These are phyloP conservation scores for Norana najaformis DNA, from an alignment of 2,888 invertebrate species.

Conservation along the genomic window DNA sequence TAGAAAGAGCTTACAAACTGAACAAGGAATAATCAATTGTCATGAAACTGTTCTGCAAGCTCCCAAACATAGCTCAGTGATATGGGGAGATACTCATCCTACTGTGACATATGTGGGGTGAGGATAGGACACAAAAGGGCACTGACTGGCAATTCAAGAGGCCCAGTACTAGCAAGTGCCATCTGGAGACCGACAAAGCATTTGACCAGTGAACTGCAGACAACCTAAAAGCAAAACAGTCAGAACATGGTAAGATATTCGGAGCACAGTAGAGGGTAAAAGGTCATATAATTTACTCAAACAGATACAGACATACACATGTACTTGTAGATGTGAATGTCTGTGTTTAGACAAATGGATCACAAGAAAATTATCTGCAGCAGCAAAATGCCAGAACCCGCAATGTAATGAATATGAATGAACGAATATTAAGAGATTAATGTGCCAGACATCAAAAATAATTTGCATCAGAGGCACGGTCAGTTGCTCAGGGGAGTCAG, in stretches of 20 bases:
- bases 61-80: background rate
- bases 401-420: too few relatives aligned
- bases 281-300: background rate
- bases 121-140: background rate
- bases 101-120: background rate
- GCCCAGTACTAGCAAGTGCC: background rate
- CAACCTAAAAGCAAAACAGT: background rate
- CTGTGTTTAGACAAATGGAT: background rate
- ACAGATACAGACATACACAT: background rate
- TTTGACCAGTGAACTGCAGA: slow-evolving; percentile 13
- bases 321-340: background rate
- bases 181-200: background rate
- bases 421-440: too few relatives aligned
- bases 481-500: too few relatives aligned
- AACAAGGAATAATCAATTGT: background rate
- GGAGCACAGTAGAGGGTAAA: background rate
- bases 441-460: too few relatives aligned
- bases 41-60: background rate
- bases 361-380: background rate
- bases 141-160: background rate
- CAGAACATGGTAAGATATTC: background rate
- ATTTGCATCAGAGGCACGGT: too few relatives aligned
- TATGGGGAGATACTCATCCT: background rate
- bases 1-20: background rate
- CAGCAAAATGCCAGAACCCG: background rate